These are phyloP conservation scores for Brevimyrus niger DNA, from an alignment of 2,113 vertebrate genomes.

Conservation along the genomic window DNA sequence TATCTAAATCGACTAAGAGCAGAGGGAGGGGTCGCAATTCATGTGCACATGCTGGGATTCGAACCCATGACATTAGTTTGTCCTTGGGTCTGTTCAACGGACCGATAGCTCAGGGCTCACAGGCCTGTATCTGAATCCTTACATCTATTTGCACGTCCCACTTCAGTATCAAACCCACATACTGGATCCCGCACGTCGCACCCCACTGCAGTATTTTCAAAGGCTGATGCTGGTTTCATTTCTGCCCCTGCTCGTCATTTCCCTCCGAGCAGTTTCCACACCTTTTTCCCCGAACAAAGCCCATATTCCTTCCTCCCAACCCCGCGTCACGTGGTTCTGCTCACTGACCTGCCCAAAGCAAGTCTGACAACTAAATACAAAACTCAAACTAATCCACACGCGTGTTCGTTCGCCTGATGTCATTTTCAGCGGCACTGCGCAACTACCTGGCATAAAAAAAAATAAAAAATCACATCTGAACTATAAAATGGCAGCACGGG, in stretches of 20 bases:
- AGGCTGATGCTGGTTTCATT: neutral
- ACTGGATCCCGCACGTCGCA: neutral
- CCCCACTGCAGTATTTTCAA: neutral
- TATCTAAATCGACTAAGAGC: neutral
- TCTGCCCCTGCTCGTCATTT: neutral
- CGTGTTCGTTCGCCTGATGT: neutral
- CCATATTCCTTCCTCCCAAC: neutral
- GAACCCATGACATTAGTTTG: neutral
- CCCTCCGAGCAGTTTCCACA: neutral
- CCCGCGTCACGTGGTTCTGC: neutral
- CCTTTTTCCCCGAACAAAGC: neutral
- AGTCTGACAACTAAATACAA: neutral
- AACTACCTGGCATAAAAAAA: neutral
- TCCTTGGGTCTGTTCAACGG: neutral
- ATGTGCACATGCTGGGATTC: neutral
- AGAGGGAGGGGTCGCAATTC: neutral
- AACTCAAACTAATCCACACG: neutral
- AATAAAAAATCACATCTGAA: neutral
- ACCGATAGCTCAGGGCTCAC: neutral
- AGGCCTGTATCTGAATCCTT: neutral
- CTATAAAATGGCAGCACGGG: neutral
- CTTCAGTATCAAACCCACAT: neutral
- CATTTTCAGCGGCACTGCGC: neutral
- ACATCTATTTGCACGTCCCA: neutral
- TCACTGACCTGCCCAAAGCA: neutral